phyloP scores from a whole-genome alignment of 2,888 invertebrate species.

The Metalampra italica region DNA sequence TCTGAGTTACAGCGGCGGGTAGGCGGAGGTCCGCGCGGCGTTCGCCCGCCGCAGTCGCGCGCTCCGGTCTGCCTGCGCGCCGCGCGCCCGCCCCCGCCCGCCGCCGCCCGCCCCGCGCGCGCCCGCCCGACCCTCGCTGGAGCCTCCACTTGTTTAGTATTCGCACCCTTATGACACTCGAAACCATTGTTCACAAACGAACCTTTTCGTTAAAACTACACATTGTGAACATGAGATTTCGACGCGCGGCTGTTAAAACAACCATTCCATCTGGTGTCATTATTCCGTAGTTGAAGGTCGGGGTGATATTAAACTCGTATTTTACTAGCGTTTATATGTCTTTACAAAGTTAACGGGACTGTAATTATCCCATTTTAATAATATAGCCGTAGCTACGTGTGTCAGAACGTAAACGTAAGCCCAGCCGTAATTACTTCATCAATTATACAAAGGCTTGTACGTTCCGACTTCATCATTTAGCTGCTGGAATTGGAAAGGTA shows the following conservation, averaged over 20 bases:
- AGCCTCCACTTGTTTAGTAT: slow-evolving; percentile 69
- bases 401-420: background rate
- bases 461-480: no score
- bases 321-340: no score
- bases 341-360: no score
- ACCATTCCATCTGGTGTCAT: background rate
- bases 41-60: slow-evolving; percentile 66
- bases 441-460: no score
- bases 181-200: slow-evolving; percentile 68
- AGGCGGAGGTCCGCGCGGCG: slow-evolving; percentile 49
- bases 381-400: background rate
- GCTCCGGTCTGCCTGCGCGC: slow-evolving; percentile 54
- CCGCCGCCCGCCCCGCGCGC: slow-evolving; percentile 27
- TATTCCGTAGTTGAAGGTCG: no score
- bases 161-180: slow-evolving; percentile 76
- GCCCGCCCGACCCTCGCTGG: no score
- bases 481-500: no score
- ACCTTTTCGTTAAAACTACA: slow-evolving; percentile 41
- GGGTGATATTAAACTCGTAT: no score
- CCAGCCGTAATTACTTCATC: no score
- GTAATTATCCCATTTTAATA: background rate
- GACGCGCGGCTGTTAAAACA: background rate
- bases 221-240: slow-evolving; percentile 11
- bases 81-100: slow-evolving; percentile 29
- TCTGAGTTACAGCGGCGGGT: slow-evolving; percentile 27